Percentiles rank a stretch among this genome's conserved stretches.
phyloP scores from a whole-genome alignment of 2,113 vertebrate genomes.

The Zonotrichia leucophrys region DNA sequence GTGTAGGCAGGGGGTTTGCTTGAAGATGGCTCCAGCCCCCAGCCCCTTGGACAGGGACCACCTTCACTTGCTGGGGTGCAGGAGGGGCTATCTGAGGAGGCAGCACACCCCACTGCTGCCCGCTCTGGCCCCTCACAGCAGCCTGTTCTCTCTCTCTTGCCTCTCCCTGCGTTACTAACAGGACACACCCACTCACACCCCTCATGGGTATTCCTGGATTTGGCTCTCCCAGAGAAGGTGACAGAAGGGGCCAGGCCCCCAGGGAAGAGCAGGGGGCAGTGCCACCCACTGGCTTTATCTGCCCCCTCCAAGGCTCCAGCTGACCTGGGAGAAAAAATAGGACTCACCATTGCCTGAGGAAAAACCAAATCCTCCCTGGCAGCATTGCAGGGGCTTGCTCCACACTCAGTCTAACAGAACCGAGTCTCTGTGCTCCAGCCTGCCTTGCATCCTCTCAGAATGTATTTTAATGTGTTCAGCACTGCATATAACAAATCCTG shows the following conservation, averaged over 20 bases:
- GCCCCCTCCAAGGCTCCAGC: neutral
- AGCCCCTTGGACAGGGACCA: neutral
- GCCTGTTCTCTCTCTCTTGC: neutral
- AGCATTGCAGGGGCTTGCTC: neutral
- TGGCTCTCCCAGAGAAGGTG: neutral
- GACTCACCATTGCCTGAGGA: neutral
- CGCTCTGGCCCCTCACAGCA: neutral
- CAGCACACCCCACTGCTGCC: neutral
- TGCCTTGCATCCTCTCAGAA: neutral
- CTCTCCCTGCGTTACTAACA: neutral
- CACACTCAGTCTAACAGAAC: neutral
- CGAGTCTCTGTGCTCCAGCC: neutral
- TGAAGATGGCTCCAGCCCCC: neutral
- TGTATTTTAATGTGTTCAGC: neutral
- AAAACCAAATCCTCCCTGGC: neutral
- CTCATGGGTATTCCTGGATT: fast-evolving
- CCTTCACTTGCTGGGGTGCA: fast-evolving
- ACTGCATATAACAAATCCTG: neutral
- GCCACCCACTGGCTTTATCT: neutral
- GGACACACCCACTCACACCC: neutral
- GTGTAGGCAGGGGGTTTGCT: neutral
- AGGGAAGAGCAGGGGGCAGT: neutral
- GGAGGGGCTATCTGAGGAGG: neutral
- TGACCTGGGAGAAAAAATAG: neutral
- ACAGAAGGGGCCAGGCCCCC: neutral